Percentiles rank a stretch among this genome's conserved stretches.
Conservation (phyloP, 2,888 invertebrate species). For the Meghimatium bilineatum region DNA sequence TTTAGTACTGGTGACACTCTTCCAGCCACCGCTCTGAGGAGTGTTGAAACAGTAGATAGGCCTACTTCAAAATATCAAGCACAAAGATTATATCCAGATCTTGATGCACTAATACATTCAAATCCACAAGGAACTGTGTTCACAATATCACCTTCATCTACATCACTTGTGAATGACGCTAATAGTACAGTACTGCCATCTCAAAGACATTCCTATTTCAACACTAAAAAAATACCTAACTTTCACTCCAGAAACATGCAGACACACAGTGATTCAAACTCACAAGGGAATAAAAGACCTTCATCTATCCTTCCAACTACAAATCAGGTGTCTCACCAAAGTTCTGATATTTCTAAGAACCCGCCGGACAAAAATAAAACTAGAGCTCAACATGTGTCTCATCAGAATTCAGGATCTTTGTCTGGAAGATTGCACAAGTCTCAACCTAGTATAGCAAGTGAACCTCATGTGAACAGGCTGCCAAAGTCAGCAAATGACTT, state of each 20-base stretch:
- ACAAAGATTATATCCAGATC: constrained; percentile 21
- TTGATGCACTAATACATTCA: background rate
- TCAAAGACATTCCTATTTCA: constrained; percentile 14
- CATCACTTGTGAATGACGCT: background rate
- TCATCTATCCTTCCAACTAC: background rate
- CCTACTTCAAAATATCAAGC: background rate
- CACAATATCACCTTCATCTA: background rate
- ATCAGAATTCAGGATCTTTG: constrained; percentile 8
- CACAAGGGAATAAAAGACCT: background rate
- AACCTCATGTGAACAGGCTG: background rate
- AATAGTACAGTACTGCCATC: background rate
- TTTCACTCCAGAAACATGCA: background rate
- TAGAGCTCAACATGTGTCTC: background rate
- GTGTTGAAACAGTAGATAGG: background rate
- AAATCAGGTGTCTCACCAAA: background rate
- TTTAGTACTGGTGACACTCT: constrained; percentile 2
- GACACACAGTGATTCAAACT: background rate
- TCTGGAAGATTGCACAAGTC: constrained; percentile 30
- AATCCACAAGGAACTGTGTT: background rate
- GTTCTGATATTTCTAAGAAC: background rate
- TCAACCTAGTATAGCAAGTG: constrained; percentile 33
- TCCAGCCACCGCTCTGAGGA: background rate
- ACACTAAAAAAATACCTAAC: background rate
- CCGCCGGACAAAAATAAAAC: background rate
- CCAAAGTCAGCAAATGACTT: constrained; percentile 39